Conservation (phyloP, 2,797 vertebrate species). For the Nannoperca obscura region DNA sequence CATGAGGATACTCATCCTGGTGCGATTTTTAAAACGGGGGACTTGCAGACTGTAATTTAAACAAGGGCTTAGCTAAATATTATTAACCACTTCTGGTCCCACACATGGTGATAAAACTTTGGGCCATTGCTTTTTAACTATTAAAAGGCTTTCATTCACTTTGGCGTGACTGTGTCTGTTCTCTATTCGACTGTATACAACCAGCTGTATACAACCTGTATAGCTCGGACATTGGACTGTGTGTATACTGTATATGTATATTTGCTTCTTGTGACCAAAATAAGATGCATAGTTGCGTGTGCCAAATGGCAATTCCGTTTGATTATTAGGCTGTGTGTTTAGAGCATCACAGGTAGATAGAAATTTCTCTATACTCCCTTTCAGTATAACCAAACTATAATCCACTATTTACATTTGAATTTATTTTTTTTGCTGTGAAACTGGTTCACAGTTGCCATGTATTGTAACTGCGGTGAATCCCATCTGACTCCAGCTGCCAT, state of each 20-base stretch:
- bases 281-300: background rate
- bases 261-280: background rate
- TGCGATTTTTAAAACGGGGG: constrained; percentile 27
- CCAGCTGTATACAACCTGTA: background rate
- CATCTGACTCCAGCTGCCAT: constrained; percentile 8
- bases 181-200: background rate
- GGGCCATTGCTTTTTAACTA: background rate
- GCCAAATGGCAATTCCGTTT: background rate
- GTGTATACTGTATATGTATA: too few species aligned
- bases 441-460: constrained; percentile 4
- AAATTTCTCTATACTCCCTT: too few species aligned
- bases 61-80: constrained; percentile 26
- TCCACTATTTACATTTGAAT: background rate
- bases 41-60: constrained; percentile 17
- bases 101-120: constrained; percentile 12
- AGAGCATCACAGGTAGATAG: background rate
- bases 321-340: background rate
- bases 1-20: constrained; percentile 17
- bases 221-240: constrained; percentile 1
- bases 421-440: constrained; percentile 13
- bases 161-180: background rate
- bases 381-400: too few species aligned
- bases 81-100: constrained; percentile 5
- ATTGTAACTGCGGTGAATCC: constrained; percentile 5
- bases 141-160: background rate